These are phyloP conservation scores for Dasypus novemcinctus DNA, from an alignment of 2,113 vertebrate species.

Conservation along the genomic window DNA sequence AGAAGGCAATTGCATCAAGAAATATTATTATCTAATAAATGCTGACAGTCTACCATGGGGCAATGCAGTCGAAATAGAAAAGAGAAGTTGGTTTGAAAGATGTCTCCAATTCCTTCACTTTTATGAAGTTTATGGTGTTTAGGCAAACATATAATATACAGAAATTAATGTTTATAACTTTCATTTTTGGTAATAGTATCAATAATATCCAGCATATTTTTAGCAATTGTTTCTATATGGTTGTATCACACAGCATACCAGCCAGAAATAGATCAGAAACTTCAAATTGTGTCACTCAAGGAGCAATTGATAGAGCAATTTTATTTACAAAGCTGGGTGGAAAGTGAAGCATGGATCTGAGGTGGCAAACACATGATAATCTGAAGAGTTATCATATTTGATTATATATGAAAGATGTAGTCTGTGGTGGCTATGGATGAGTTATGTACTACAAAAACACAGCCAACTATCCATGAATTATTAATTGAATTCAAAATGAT, in stretches of 20 bases:
- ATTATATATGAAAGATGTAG: not conserved
- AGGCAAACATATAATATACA: not conserved
- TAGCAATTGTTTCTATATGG: not conserved
- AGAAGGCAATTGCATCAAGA: not conserved
- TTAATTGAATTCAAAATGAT: not conserved
- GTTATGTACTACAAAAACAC: not conserved
- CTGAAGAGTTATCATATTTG: not conserved
- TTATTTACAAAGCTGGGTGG: not conserved
- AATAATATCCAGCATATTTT: not conserved
- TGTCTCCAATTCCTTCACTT: not conserved
- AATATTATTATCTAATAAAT: too few relatives aligned
- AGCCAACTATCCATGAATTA: not conserved
- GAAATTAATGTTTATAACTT: not conserved
- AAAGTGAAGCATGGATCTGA: not conserved
- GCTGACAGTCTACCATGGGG: not conserved
- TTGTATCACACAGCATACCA: not conserved
- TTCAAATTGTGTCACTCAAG: not conserved
- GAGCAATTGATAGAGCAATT: not conserved
- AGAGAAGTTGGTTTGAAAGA: not conserved
- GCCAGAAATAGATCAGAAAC: not conserved
- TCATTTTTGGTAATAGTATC: not conserved
- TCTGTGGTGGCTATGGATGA: not conserved
- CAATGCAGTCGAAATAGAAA: not conserved
- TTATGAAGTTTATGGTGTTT: not conserved
- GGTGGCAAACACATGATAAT: not conserved